Evolutionary conservation across 2,113 vertebrate species (phyloP).

Genomic region (Oreochromis niloticus): DNA sequence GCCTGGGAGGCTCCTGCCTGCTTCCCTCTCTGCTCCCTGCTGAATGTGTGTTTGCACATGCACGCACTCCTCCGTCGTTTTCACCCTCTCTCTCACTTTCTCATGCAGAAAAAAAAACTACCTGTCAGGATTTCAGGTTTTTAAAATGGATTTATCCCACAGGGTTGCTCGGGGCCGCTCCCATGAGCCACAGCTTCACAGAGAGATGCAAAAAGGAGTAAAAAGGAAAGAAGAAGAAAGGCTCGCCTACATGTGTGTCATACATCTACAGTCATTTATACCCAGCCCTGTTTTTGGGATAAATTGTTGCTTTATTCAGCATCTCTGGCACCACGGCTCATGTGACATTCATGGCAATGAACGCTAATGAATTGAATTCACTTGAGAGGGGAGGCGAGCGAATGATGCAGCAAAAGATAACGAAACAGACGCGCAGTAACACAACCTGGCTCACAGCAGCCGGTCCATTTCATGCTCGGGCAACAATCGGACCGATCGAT

Average conservation of each 20-base stretch:
- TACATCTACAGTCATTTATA: not conserved
- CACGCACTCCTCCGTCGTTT: not conserved
- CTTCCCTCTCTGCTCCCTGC: not conserved
- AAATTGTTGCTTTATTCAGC: not conserved
- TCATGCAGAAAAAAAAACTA: not conserved
- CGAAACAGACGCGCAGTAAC: not conserved
- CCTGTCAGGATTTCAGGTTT: constrained; percentile 14
- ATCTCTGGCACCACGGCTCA: not conserved
- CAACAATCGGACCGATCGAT: constrained; percentile 1
- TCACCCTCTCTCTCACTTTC: not conserved
- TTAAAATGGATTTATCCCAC: constrained; percentile 33
- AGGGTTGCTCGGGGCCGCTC: constrained; percentile 5
- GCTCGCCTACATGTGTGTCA: not conserved
- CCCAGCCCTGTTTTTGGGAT: not conserved
- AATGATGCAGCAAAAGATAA: not conserved
- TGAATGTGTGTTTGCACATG: not conserved
- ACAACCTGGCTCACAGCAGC: constrained; percentile 13
- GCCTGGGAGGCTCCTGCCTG: constrained; percentile 25
- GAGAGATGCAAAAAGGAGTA: not conserved
- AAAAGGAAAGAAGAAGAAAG: not conserved
- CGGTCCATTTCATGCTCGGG: constrained; percentile 25
- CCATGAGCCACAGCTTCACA: constrained; percentile 18
- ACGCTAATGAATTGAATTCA: constrained; percentile 30
- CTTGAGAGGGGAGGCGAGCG: not conserved
- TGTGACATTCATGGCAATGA: constrained; percentile 40